Percentiles rank a stretch among this genome's conserved stretches.
phyloP scores from a whole-genome alignment of 2,888 invertebrate species.

The Gnatocerus cornutus region DNA sequence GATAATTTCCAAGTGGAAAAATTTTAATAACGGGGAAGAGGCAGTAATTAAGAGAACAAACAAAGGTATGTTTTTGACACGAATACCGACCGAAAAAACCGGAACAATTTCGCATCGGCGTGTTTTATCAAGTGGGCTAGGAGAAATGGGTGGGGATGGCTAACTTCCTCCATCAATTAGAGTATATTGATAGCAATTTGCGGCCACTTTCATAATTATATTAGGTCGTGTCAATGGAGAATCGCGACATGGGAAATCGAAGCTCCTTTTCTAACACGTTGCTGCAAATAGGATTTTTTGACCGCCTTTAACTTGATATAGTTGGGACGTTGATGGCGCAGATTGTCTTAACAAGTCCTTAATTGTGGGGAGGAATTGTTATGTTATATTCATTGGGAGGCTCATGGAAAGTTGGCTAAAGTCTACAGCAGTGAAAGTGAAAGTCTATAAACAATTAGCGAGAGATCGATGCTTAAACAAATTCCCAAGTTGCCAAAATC shows the following conservation, averaged over 20 bases:
- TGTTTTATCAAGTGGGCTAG: slow-evolving; percentile 34
- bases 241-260: slow-evolving; percentile 28
- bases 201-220: slow-evolving; percentile 63
- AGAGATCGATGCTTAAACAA: no score
- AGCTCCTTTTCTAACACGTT: slow-evolving; percentile 14
- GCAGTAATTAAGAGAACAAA: slow-evolving; percentile 25
- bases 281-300: slow-evolving; percentile 13
- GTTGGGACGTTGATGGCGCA: slow-evolving; percentile 24
- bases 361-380: slow-evolving; percentile 26
- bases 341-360: slow-evolving; percentile 26
- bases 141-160: slow-evolving; percentile 44
- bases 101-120: slow-evolving; percentile 34
- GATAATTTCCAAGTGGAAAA: slow-evolving; percentile 10
- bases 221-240: slow-evolving; percentile 45
- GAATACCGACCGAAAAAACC: slow-evolving; percentile 22
- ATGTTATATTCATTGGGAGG: no score
- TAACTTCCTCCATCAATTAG: slow-evolving; percentile 63
- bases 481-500: no score
- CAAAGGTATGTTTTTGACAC: slow-evolving; percentile 40
- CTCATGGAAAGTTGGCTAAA: no score
- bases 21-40: neutral
- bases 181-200: slow-evolving; percentile 64
- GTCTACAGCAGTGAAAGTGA: no score
- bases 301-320: slow-evolving; percentile 13
- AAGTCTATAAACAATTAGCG: no score